Evolutionary conservation across 2,888 invertebrate genomes (phyloP).

Genomic region (Petrolisthes manimaculis): DNA sequence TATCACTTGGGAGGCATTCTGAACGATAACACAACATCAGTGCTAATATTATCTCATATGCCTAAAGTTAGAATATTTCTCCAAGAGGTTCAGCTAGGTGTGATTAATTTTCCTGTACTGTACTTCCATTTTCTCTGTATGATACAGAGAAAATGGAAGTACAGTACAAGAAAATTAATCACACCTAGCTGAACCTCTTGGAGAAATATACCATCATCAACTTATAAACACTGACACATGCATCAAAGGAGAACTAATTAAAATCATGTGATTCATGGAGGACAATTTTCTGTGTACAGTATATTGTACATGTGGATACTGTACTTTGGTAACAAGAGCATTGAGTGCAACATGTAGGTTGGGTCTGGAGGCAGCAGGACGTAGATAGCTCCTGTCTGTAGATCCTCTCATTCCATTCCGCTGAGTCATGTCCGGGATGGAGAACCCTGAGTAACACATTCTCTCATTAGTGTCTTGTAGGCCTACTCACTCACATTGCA

Average conservation of each 20-base stretch:
- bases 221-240: neutral
- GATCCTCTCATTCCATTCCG: slow-evolving; percentile 24
- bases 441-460: slow-evolving; percentile 33
- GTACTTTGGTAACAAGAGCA: slow-evolving; percentile 36
- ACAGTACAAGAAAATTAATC: no score
- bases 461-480: no score
- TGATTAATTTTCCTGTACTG: no score
- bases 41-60: no score
- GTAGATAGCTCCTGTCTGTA: slow-evolving; percentile 18
- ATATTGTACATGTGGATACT: neutral
- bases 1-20: no score
- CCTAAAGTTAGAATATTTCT: no score
- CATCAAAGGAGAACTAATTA: neutral
- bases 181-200: no score
- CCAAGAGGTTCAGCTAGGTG: no score
- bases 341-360: slow-evolving; percentile 37
- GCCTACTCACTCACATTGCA: no score
- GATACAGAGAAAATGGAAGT: no score
- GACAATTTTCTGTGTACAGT: neutral
- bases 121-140: no score
- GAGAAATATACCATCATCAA: neutral
- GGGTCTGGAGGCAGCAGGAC: slow-evolving; percentile 1
- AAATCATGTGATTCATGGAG: neutral
- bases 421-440: slow-evolving; percentile 36
- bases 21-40: no score